phyloP scores from a whole-genome alignment of 2,888 invertebrate species.

The Caradrina kadenii region DNA sequence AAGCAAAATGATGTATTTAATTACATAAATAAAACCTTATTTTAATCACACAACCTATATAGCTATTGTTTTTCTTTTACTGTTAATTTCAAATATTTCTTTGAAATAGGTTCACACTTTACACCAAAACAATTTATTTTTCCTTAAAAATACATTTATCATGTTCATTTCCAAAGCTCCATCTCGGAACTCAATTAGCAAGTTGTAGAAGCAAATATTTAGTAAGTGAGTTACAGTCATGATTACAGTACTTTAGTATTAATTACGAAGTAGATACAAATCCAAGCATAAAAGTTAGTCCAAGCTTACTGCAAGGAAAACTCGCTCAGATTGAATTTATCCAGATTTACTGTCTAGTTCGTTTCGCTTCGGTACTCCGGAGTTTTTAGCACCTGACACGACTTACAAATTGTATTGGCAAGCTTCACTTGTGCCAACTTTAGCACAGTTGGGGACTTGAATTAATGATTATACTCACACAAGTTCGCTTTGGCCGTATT shows the following conservation, averaged over 20 bases:
- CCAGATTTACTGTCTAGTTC: conserved; percentile 81
- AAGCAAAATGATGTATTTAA: neutral
- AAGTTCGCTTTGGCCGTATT: conserved; percentile 43
- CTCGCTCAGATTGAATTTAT: conserved; percentile 82
- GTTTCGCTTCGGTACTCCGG: conserved; percentile 70
- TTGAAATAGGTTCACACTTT: too few relatives aligned
- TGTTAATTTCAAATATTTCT: neutral
- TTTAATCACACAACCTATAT: conserved; percentile 7
- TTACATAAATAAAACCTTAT: neutral
- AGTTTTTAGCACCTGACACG: conserved; percentile 87
- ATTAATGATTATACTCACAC: conserved; percentile 71
- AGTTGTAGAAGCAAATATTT: conserved; percentile 53
- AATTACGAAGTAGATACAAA: conserved; percentile 70
- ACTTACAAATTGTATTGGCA: conserved; percentile 83
- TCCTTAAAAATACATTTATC: conserved; percentile 10
- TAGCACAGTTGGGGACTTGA: conserved; percentile 66
- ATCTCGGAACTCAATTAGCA: conserved; percentile 43
- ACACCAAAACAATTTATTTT: neutral
- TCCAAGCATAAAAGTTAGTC: conserved; percentile 74
- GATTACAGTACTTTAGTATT: conserved; percentile 61
- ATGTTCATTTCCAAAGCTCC: conserved; percentile 26
- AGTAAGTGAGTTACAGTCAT: conserved; percentile 54
- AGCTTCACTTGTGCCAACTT: conserved; percentile 71
- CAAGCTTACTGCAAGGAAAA: conserved; percentile 65
- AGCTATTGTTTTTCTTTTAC: neutral